Conservation (phyloP, 2,888 invertebrate genomes). For the Zelleria hepariella region DNA sequence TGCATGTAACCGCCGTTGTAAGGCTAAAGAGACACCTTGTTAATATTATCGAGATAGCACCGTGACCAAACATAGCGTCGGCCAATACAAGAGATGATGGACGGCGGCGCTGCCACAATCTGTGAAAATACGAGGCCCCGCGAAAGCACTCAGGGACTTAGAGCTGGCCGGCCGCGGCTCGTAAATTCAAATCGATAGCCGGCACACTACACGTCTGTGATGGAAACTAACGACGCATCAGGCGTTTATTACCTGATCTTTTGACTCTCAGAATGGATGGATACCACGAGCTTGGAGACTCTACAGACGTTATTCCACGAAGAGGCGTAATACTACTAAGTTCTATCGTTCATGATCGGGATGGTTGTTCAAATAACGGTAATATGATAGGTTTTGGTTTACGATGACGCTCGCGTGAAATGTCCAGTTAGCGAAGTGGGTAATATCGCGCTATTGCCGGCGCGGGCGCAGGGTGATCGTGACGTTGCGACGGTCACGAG, state of each 20-base stretch:
- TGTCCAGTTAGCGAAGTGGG: constrained; percentile 58
- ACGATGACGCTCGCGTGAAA: constrained; percentile 45
- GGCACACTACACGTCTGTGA: background rate
- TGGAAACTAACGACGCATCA: constrained; percentile 7
- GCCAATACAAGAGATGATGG: constrained; percentile 34
- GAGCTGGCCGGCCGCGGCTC: constrained; percentile 1
- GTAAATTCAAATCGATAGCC: constrained; percentile 9
- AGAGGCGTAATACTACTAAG: background rate
- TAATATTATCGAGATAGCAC: background rate
- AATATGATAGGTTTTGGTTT: background rate
- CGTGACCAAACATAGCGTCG: constrained; percentile 12
- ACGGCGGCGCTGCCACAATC: constrained; percentile 17
- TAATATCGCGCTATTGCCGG: constrained; percentile 66
- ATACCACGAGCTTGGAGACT: background rate
- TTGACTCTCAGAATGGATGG: background rate
- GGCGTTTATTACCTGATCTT: constrained; percentile 5
- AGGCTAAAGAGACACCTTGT: background rate
- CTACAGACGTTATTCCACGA: background rate
- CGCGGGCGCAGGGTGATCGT: constrained; percentile 57
- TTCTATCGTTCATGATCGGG: background rate
- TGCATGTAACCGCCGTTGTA: background rate
- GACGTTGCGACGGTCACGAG: constrained; percentile 58
- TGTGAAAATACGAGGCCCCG: constrained; percentile 5
- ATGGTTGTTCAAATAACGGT: background rate
- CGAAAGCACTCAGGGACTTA: constrained; percentile 7